Base-by-base conservation (phyloP, 2,113 vertebrate genomes). In the Hiodon alosoides region DNA sequence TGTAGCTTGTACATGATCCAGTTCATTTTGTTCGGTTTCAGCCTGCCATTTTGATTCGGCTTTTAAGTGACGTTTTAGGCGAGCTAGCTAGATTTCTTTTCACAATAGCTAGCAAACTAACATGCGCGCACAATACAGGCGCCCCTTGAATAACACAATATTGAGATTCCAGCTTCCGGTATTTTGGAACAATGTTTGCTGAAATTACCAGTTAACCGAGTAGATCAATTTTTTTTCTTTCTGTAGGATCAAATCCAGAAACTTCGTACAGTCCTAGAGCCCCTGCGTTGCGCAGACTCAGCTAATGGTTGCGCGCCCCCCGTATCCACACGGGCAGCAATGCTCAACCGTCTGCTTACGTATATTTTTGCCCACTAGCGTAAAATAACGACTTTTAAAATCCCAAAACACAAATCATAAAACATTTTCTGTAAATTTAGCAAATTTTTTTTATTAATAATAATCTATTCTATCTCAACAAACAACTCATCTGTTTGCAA, bases 261-360 rank as follows among this genome's bases (percentile, higher is more conserved):
- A 85, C 76, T 85, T 85, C 83, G 82, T 81, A 80, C 76, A 72
- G 75, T 64, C 76, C 50, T 50, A 52, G 78, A 77, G 71, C 74
- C 78, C 69, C 79, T 77, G 79, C 81, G 81, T 78, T 79, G 83
- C 80, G 79, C 80, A 77, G 78, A 71, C 83, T 78, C 80, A 74
- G 79, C 72, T 71, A 72, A 66, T 48, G 76, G 74, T 69, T 46
- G 46, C 53, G 66, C 46, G 52, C 67, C 66, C 68, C 68, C 7
- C 55, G 8, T 48, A 69, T 47, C 46, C 69, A 61, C 62, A 46
- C 48, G 67, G 68, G 69, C 65, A 53, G 51, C 13, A 66, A 52
- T 71, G 59, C 72, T 50, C 67, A 50, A 1, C 48, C 13, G 61
- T 9, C 68, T 46, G 46, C 52, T 62, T 57, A 55, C 31, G 60